A percentile compares a stretch with the other conserved stretches of the same genome.
Conservation (phyloP, 2,797 vertebrate genomes). For the Chanos chanos region DNA sequence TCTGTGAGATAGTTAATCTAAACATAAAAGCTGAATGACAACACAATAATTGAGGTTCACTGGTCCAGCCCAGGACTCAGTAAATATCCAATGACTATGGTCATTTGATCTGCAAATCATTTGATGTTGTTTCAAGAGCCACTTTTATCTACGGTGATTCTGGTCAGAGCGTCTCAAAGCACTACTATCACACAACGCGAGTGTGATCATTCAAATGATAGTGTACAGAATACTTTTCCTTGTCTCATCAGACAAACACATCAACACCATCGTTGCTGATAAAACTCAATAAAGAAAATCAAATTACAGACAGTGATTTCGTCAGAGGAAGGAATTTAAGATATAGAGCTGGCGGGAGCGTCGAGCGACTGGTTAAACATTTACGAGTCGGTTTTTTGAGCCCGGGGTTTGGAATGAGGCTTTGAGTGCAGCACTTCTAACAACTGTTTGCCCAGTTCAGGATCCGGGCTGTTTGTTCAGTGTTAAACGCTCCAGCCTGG, state of each 20-base stretch:
- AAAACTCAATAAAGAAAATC: not conserved
- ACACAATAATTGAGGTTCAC: no score
- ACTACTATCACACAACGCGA: no score
- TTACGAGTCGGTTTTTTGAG: constrained; percentile 81
- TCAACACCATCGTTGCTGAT: not conserved
- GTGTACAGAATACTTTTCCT: not conserved
- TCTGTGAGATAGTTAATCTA: no score
- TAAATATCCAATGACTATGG: no score
- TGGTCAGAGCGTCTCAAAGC: not conserved
- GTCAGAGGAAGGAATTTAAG: not conserved
- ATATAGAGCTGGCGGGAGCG: constrained; percentile 52
- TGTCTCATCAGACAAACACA: not conserved
- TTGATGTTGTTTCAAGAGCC: not conserved
- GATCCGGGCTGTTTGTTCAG: constrained; percentile 83
- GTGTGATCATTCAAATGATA: no score
- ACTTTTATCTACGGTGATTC: not conserved
- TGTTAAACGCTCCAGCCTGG: constrained; percentile 85
- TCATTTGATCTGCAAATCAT: not conserved
- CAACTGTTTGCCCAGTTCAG: constrained; percentile 87
- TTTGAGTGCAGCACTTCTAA: constrained; percentile 84
- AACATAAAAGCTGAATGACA: no score
- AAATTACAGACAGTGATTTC: constrained; percentile 7
- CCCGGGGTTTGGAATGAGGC: constrained; percentile 76
- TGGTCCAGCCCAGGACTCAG: no score
- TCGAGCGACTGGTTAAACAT: constrained; percentile 85